Evolutionary conservation across 1,140 invertebrate genomes (phyloP).

Genomic region (Helicoverpa zea): DNA sequence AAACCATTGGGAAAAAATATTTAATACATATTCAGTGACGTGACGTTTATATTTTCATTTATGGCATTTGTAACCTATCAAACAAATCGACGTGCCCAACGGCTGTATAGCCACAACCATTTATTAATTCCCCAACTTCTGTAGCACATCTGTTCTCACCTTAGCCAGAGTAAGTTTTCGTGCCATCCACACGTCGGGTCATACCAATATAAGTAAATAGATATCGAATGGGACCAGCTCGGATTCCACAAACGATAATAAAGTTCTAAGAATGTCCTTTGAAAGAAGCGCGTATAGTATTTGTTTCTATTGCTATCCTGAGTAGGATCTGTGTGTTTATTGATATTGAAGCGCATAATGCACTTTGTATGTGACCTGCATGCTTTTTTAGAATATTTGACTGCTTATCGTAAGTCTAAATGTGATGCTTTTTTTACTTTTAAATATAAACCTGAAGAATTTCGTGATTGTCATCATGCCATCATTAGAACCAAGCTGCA

Average conservation of each 20-base stretch:
- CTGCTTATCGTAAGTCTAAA: too few relatives aligned
- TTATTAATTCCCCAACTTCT: neutral
- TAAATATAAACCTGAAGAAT: too few relatives aligned
- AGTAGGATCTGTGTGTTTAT: conserved; percentile 19
- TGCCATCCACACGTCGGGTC: conserved; percentile 47
- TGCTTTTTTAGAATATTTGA: too few relatives aligned
- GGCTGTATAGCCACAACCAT: neutral
- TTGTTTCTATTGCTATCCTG: conserved; percentile 13
- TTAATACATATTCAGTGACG: too few relatives aligned
- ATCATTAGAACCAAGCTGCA: too few relatives aligned
- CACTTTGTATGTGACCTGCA: neutral
- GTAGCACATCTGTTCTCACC: neutral
- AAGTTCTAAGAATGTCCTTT: conserved; percentile 34
- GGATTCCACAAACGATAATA: conserved; percentile 45
- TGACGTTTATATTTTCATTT: too few relatives aligned
- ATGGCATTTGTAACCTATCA: too few relatives aligned
- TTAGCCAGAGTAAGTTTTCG: conserved; percentile 45
- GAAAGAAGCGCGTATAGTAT: conserved; percentile 6
- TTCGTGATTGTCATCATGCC: too few relatives aligned
- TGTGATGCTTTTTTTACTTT: too few relatives aligned
- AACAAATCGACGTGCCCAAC: neutral
- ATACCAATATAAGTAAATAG: conserved; percentile 59
- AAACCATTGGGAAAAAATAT: too few relatives aligned
- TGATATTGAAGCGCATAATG: conserved; percentile 8
- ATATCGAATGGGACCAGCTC: conserved; percentile 51